Base-by-base conservation (phyloP, 2,797 vertebrate species). In the Xenentodon cancila region DNA sequence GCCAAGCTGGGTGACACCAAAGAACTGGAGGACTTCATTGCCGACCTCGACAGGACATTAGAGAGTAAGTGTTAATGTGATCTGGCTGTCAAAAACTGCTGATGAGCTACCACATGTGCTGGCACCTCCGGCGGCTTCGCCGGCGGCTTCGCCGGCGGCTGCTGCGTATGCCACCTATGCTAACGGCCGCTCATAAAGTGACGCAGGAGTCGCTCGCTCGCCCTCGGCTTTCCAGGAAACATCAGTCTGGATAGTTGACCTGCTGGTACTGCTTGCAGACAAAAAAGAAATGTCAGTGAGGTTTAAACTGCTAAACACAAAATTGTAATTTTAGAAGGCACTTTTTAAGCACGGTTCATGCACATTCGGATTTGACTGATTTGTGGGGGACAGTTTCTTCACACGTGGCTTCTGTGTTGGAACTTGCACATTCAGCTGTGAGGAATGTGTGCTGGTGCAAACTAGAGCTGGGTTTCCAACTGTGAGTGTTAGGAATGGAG, bases 1-100 rank as follows among this genome's bases (percentile, higher is more conserved):
- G 97, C 97, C 80, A 99, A 97, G 91, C 94, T 99, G 25, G 97
- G 97, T 16, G 97, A 99, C 91, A 99, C 97, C 0, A 99, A 98
- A 86, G 97, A 99, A 56, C 89, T 99, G 77, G 97, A 98, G 91
- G 97, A 98, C 79, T 98, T 97, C 89, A 99, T 99, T 75, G 97
- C 97, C 27, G 95, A 99, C 87, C 96, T 99, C 60, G 96, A 99
- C 92, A 95, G 91, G 84, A 95, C 96, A 53, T 92, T 99, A 94
- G 95, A 95, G 91, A 96, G 97, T 99, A 85, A 95, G 97, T 93
- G 72, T 48, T 74, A 50, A 76, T 59, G 59, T 48, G 13, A 5
- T 53, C 47, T 32, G 27, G 57, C 75, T 74, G 77, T 79, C 75
- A 69, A 15, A 40, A 53, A 27, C 43, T 34, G 6, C 4, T 57